Evolutionary conservation across 2,888 invertebrate genomes (phyloP), one percentile per base, ranked within the genome.

Genomic region (Orthosia incerta): DNA sequence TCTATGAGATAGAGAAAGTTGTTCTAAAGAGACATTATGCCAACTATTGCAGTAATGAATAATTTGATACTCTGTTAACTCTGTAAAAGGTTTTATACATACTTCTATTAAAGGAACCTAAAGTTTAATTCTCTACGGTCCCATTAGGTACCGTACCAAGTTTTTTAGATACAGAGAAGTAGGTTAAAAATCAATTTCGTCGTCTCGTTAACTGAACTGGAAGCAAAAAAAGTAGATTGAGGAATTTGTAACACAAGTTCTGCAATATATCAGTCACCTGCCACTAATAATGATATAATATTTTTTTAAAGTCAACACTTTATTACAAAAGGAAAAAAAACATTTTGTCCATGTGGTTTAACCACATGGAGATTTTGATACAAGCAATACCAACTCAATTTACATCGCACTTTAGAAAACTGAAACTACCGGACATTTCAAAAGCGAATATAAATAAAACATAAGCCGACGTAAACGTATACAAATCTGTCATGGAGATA

Each of bases 401-500:
- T 76, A 71, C 77, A 74, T 85, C 56, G 15, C n/a, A 71, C 61
- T 84, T 76, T 72, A 79, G 74, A 71, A n/a, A 72, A 74, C 65
- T 53, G 60, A 79, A 71, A 68, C 72, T 46, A 69, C 62, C 62
- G 48, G 60, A 57, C 61, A 60, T 77, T 74, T 57, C 76, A 56
- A 80, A 75, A 76, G 46, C 70, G 65, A 63, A 74, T 74, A 68
- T 64, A 73, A 60, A 84, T 82, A 77, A 86, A 75, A 86, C 80
- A 86, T 80, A 59, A 76, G 63, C 31, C 60, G 4, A 70, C 64
- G 53, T 71, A 62, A 64, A 71, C 72, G 66, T 70, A 75, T 74
- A 80, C 70, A 83, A 81, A 85, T 79, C 76, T 81, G 83, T 85
- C 81, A 76, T 75, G 72, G 62, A 50, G n/a, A 61, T 60, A 79